A percentile compares a stretch with the other conserved stretches of the same genome.
These are phyloP conservation scores for Camponotus fellah DNA, from an alignment of 2,888 invertebrate species.

Conservation along the genomic window DNA sequence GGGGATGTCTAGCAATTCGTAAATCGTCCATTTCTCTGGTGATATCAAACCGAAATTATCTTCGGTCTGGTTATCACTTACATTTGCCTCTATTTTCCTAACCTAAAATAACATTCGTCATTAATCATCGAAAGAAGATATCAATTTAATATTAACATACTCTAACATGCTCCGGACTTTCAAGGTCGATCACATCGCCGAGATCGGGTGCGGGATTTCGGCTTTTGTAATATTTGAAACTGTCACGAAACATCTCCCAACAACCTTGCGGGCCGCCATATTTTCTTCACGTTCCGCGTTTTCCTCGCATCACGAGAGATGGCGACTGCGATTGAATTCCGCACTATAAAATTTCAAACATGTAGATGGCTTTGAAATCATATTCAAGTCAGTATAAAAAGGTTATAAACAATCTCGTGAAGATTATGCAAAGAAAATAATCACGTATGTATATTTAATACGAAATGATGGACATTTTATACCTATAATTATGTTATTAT, in stretches of 20 bases:
- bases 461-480: not conserved
- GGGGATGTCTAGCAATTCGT: constrained; percentile 88
- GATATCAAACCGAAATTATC: constrained; percentile 86
- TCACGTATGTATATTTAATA: not conserved
- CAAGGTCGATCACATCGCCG: constrained; percentile 89
- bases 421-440: not conserved
- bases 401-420: not conserved
- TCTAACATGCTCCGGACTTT: constrained; percentile 71
- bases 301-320: not conserved
- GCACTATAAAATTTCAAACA: not conserved
- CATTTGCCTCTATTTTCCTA: constrained; percentile 73
- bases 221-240: constrained; percentile 94
- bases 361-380: not conserved
- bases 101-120: constrained; percentile 77
- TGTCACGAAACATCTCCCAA: constrained; percentile 89
- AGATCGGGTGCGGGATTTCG: constrained; percentile 89
- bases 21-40: constrained; percentile 89
- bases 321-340: not conserved
- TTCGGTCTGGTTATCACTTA: constrained; percentile 50
- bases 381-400: not conserved
- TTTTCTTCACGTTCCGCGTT: constrained; percentile 32
- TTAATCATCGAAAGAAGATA: not conserved
- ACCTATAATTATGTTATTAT: not conserved
- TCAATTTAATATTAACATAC: constrained; percentile 69
- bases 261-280: constrained; percentile 72